Conservation (phyloP, 2,797 vertebrate genomes). For the Sarcoramphus papa region DNA sequence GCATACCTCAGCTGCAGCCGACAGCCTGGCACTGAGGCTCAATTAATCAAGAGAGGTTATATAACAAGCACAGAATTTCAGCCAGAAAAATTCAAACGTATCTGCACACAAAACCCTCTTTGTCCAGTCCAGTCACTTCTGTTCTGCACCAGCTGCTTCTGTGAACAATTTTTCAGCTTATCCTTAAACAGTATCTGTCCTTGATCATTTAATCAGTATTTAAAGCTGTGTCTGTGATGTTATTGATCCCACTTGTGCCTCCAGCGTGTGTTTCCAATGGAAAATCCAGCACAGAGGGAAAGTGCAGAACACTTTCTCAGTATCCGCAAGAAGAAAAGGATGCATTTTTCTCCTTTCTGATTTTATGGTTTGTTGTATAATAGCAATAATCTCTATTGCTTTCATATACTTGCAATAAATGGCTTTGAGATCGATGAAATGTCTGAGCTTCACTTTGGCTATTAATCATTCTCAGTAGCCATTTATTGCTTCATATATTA, state of each 20-base stretch:
- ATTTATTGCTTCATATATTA: constrained; percentile 54
- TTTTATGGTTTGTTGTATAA: constrained; percentile 54
- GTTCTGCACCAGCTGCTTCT: constrained; percentile 10
- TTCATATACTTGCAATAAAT: constrained; percentile 46
- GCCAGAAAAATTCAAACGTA: background rate
- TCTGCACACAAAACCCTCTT: constrained; percentile 11
- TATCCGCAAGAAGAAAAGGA: background rate
- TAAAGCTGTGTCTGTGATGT: constrained; percentile 31
- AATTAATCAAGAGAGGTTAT: constrained; percentile 28
- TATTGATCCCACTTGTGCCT: constrained; percentile 44
- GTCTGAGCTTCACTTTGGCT: constrained; percentile 24
- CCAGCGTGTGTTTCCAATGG: background rate
- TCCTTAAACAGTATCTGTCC: constrained; percentile 11
- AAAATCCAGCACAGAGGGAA: constrained; percentile 20
- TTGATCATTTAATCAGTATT: constrained; percentile 59
- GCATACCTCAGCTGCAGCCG: background rate
- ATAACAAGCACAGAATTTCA: constrained; percentile 17
- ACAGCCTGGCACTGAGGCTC: background rate
- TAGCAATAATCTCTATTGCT: constrained; percentile 38
- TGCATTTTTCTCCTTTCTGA: constrained; percentile 25
- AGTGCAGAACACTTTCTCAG: background rate
- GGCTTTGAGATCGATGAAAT: constrained; percentile 35
- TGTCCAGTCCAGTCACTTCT: constrained; percentile 21
- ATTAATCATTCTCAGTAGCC: constrained; percentile 57
- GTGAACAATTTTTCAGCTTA: constrained; percentile 30